Base-by-base conservation (phyloP, 2,797 vertebrate genomes). In the Oreortyx pictus region DNA sequence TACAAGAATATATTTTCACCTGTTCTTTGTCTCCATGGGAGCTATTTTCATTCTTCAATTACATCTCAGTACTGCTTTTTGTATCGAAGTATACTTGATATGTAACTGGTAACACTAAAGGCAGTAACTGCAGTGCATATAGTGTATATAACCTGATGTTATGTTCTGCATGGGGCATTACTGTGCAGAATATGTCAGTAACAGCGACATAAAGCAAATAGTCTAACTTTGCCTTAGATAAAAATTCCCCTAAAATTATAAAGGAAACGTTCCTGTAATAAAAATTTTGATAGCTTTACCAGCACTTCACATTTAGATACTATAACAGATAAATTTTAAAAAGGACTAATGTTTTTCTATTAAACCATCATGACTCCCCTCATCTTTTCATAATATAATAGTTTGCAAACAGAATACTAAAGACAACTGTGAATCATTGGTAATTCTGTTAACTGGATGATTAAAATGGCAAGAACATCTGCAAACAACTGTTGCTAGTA, bases 381-480 rank as follows among this genome's bases (percentile, higher is more conserved):
- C 46, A 59, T 92, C 79, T 88, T 86, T 89, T 82, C 73, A 91
- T 60, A 84, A 12, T 61, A 15, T 52, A 77, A 47, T 31, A 64
- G 47, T 88, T 65, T 87, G 59, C 1, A 2, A 93, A 66, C 24
- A 86, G 88, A 95, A 89, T 94, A 64, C 61, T 90, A 66, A 88
- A 91, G 72, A 79, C 70, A 75, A 84, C 25, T 27, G 57, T 68
- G 86, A 67, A 94, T 96, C 92, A 82, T 82, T 90, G 82, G 79
- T 95, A 95, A 92, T 95, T 90, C 84, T 92, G 77, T 93, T 95
- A 96, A 95, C 79, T 89, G 92, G 74, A 93, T 95, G 91, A 95
- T 96, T 96, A 95, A 95, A 96, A 93, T 93, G 82, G 71, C 84
- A 95, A 86, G 88, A 96, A 90, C 91, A 92, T 96, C 92, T 95